Evolutionary conservation across 2,888 invertebrate genomes (phyloP).

Genomic region (Cephus rjabovi): DNA sequence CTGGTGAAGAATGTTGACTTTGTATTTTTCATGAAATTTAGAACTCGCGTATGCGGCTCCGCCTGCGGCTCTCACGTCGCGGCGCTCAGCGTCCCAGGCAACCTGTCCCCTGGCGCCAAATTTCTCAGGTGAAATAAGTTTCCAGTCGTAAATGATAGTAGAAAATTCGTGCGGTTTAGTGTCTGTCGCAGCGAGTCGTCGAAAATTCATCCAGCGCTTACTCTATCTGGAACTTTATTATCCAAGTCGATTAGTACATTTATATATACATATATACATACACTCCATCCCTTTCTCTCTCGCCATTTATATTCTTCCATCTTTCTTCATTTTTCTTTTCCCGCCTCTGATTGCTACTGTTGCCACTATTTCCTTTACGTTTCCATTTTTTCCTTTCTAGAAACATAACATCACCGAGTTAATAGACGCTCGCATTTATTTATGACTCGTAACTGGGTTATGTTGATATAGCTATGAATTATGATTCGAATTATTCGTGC

Average conservation of each 20-base stretch:
- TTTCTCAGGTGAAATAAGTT: not conserved
- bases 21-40: not conserved
- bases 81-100: not conserved
- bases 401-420: constrained; percentile 31
- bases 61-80: not conserved
- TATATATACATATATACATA: too few relatives aligned
- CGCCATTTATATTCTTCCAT: too few relatives aligned
- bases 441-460: constrained; percentile 32
- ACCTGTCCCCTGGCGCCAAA: not conserved
- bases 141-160: not conserved
- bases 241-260: too few relatives aligned
- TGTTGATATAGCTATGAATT: constrained; percentile 50
- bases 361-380: not conserved
- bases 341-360: not conserved
- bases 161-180: not conserved
- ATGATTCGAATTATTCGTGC: constrained; percentile 47
- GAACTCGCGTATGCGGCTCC: not conserved
- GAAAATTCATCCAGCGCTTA: too few relatives aligned
- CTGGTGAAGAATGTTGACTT: too few relatives aligned
- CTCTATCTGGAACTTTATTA: too few relatives aligned
- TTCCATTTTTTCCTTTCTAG: not conserved
- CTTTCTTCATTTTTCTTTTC: not conserved
- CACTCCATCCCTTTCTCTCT: too few relatives aligned
- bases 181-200: not conserved
- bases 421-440: constrained; percentile 46